phyloP scores from a whole-genome alignment of 53 echinoderm and acorn worm species.

The Astropecten irregularis region DNA sequence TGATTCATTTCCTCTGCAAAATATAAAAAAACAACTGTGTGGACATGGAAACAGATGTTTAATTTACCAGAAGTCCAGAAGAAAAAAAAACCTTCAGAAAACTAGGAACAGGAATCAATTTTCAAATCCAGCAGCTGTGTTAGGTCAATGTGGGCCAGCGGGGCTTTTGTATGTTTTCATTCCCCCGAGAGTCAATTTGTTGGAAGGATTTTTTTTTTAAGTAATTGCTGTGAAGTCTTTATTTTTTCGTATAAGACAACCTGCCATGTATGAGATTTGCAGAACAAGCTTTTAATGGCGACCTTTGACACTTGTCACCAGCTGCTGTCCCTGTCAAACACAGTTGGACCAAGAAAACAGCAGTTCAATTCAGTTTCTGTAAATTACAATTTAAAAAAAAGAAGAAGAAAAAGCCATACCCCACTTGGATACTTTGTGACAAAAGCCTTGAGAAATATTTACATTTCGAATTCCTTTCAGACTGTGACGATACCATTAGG shows the following conservation, averaged over 20 bases:
- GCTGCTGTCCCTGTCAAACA: conserved; percentile 14
- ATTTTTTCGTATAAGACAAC: too few relatives aligned
- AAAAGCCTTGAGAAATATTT: too few relatives aligned
- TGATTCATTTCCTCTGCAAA: background rate
- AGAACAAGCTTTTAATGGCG: background rate
- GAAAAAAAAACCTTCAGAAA: background rate
- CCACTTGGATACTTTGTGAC: background rate
- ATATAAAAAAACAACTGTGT: too few relatives aligned
- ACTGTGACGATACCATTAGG: background rate
- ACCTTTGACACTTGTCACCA: conserved; percentile 14
- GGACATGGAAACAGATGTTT: conserved; percentile 10
- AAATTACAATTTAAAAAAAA: too few relatives aligned
- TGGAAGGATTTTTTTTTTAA: background rate
- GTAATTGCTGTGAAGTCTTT: background rate
- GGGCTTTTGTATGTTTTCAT: too few relatives aligned
- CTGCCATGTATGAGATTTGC: conserved; percentile 5
- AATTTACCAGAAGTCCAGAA: background rate
- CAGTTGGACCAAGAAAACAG: conserved; percentile 27
- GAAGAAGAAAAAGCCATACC: background rate
- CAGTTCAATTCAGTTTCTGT: background rate
- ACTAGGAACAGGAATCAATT: conserved; percentile 6
- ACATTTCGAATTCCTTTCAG: too few relatives aligned
- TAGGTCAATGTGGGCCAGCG: background rate
- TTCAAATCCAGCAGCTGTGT: background rate
- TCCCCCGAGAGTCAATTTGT: conserved; percentile 30